These are phyloP conservation scores for Oxygymnocypris stewartii DNA, from an alignment of 2,113 vertebrate species.

Conservation along the genomic window DNA sequence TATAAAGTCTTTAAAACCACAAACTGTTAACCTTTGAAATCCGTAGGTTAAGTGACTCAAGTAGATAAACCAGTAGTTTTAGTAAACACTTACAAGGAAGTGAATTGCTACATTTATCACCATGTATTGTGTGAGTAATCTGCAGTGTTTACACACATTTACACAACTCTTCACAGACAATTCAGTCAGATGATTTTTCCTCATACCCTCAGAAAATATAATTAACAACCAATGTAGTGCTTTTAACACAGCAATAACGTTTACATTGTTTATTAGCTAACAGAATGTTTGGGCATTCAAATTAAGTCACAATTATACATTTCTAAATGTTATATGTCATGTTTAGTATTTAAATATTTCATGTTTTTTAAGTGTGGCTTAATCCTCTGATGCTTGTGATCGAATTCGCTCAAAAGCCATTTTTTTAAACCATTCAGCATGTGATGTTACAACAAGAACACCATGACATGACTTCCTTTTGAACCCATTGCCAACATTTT, in stretches of 20 bases:
- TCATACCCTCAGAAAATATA: not conserved
- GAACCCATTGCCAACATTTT: not conserved
- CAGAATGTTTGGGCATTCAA: not conserved
- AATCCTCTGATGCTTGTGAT: not conserved
- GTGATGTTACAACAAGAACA: not conserved
- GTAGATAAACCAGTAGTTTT: slow-evolving; percentile 17
- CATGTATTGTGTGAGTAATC: not conserved
- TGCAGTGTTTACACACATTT: slow-evolving; percentile 9
- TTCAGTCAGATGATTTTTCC: not conserved
- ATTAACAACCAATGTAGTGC: not conserved
- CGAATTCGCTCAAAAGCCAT: too few species aligned
- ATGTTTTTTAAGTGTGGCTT: not conserved
- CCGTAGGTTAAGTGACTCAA: not conserved
- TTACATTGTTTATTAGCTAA: not conserved
- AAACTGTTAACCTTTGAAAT: not conserved
- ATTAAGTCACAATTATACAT: not conserved
- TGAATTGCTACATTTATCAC: slow-evolving; percentile 7
- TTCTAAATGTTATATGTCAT: not conserved
- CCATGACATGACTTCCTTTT: not conserved
- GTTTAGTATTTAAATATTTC: not conserved
- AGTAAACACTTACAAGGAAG: slow-evolving; percentile 22
- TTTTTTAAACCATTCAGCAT: not conserved
- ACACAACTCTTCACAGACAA: too few species aligned
- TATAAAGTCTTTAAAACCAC: not conserved
- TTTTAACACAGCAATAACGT: not conserved